Base-by-base conservation (phyloP, 2,888 invertebrate genomes). In the Pandemis heparana region DNA sequence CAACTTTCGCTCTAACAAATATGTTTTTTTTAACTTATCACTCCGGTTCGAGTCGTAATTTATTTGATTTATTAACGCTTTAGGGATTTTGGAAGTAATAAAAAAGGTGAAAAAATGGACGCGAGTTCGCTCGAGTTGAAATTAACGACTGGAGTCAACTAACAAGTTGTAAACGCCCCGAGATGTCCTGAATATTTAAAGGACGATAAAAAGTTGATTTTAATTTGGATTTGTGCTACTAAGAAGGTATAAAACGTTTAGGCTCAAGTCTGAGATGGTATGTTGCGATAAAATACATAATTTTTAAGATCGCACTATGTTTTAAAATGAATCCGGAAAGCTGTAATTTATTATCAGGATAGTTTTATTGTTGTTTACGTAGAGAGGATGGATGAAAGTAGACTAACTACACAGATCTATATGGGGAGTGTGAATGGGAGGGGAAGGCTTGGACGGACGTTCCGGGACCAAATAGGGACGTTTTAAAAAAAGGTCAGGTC, bases 1-100 rank as follows among this genome's bases (percentile, higher is more conserved):
- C 46, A 10, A 62, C 56, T 68, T 46, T 46, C 63, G 66, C 66
- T 66, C 8, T 63, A 16, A 59, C 48, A 68, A 72, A 67, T 62
- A 43, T 67, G 12, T 43, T 64, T 73, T 59, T 73, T 23, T 10
- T 32, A 73, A 69, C 60, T 48, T 73, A 69, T 73, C 73, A 69
- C 59, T 53, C 59, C 59, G 60, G 69, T 64, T 69, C 14, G 39
- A 69, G 64, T 63, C 48, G 73, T 69, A 69, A 69, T 73, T 73
- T 73, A 64, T 64, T 73, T 69, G 73, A 73, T 73, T 73, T 73
- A 73, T 73, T 73, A 73, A 69, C 48, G 69, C 73, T 60, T 69
- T n/a, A 60, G 64, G 69, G 51, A 60, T 69, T 69, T 69, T 64
- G 68, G 43, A 69, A 64, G 73, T 73, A 60, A 69, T 69, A 73